Evolutionary conservation across 2,113 vertebrate species (phyloP), one percentile per base, ranked within the genome.

Genomic region (Carollia perspicillata): DNA sequence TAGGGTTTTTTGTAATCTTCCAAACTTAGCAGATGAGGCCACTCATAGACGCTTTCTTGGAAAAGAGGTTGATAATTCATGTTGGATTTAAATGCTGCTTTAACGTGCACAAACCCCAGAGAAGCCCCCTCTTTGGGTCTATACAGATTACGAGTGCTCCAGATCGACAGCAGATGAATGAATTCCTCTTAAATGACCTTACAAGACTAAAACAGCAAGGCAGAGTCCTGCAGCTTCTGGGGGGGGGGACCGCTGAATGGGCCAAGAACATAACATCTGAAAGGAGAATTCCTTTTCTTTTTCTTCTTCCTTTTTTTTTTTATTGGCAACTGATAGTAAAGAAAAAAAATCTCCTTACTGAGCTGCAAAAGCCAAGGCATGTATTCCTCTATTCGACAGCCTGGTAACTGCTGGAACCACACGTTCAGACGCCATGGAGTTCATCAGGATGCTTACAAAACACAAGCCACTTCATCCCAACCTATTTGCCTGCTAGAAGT

Each of bases 301-400:
- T 58, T 28, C n/a, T 72, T 68, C 35, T 26, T 17, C 2, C 5
- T 18, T 42, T 28, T 26, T 28, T 26, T 14, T 42, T 28, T 35
- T 58, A n/a, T 89, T 84, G 49, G 93, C 75, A 93, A 88, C n/a
- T 79, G 79, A 75, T 5, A 14, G n/a, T 79, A 87, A 90, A 60
- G 28, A 58, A 55, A 53, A 60, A 60, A 75, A 72, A 72, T 58
- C 55, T 81, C 63, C 63, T 44, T 66, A 92, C 93, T 80, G 87
- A 93, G 35, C 84, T 71, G 8, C 35, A 80, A 65, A 88, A 89
- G 47, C 84, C 80, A 96, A 81, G 12, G 63, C 51, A 69, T 44
- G 18, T 28, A 79, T 66, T 71, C 53, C 47, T 96, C 84, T 74
- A 40, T 68, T 90, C 65, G 81, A 83, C 26, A 13, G 13, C 23